These are phyloP conservation scores for Pardosa pseudoannulata DNA, from an alignment of 2,888 invertebrate species.

Conservation along the genomic window DNA sequence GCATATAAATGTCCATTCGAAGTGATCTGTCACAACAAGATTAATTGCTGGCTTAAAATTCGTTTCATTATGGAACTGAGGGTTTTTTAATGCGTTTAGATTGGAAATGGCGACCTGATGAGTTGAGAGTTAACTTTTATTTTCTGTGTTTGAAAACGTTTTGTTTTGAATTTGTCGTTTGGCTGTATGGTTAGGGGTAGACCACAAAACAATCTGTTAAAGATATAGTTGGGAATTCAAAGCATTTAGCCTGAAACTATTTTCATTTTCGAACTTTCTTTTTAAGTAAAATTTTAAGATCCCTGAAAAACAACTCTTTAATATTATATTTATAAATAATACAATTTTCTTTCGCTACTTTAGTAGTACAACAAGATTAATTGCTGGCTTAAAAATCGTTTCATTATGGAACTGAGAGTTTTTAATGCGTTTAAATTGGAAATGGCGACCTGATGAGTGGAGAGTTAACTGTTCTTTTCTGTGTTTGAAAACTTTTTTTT, in stretches of 20 bases:
- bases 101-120: background rate
- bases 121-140: background rate
- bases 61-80: background rate
- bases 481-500: background rate
- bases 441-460: background rate
- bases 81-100: background rate
- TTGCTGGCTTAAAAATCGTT: conserved; percentile 20
- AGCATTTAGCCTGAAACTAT: too few relatives aligned
- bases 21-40: conserved; percentile 50
- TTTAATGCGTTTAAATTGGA: background rate
- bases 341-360: too few relatives aligned
- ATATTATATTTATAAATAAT: too few relatives aligned
- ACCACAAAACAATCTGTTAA: too few relatives aligned
- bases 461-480: background rate
- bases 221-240: too few relatives aligned
- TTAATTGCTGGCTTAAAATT: conserved; percentile 29
- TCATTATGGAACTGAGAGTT: background rate
- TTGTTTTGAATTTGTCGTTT: background rate
- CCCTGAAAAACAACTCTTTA: too few relatives aligned
- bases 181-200: too few relatives aligned
- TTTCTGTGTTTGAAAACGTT: background rate
- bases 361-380: too few relatives aligned
- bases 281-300: too few relatives aligned
- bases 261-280: too few relatives aligned
- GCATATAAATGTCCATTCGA: background rate